Conservation (phyloP, 2,797 vertebrate species). For the Cirrhinus molitorella region DNA sequence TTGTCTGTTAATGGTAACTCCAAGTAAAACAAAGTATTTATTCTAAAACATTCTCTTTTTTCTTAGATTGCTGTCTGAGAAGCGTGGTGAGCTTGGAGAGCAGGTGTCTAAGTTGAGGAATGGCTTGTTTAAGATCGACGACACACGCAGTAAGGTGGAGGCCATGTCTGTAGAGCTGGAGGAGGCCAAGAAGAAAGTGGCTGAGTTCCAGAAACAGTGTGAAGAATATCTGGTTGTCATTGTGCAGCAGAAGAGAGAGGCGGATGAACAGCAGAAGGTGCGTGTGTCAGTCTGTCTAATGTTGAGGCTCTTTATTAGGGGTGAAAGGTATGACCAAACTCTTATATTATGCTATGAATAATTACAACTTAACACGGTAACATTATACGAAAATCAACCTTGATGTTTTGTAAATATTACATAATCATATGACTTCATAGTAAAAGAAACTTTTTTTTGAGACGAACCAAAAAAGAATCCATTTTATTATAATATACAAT, state of each 20-base stretch:
- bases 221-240: conserved; percentile 88
- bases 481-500: background rate
- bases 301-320: conserved; percentile 2
- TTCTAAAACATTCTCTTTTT: conserved; percentile 16
- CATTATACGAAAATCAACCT: background rate
- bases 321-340: background rate
- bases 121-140: conserved; percentile 88
- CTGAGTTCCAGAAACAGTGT: conserved; percentile 87
- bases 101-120: conserved; percentile 87
- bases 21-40: background rate
- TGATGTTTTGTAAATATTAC: background rate
- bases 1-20: background rate
- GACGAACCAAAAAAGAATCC: background rate
- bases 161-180: conserved; percentile 89
- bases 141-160: conserved; percentile 87
- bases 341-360: background rate
- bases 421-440: background rate
- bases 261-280: conserved; percentile 87
- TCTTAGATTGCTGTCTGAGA: conserved; percentile 85
- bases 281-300: conserved; percentile 33
- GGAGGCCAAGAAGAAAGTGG: conserved; percentile 86
- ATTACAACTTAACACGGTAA: background rate
- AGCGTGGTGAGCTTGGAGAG: conserved; percentile 83
- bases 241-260: conserved; percentile 86
- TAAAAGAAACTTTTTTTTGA: background rate